Base-by-base conservation (phyloP, 2,888 invertebrate species). In the Tinea pellionella region DNA sequence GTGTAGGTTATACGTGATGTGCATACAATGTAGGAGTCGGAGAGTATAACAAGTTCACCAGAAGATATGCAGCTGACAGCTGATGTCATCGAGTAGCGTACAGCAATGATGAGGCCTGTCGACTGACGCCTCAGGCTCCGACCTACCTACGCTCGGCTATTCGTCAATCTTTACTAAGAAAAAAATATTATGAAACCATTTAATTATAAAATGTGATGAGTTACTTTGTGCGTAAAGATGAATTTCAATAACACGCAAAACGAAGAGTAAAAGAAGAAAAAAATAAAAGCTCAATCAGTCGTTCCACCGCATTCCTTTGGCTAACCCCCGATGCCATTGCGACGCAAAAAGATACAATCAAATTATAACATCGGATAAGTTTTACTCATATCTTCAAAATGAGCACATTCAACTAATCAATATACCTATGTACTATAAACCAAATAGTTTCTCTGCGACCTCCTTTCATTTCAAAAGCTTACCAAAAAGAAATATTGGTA, bases 1-100 rank as follows among this genome's bases (percentile, higher is more conserved):
- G 47, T 47, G 47, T 47, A 47, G 47, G 47, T 47, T 15, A 47
- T 9, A 16, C 9, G 8, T 13, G 16, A 68, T 67, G 68, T 72
- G 69, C 68, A 68, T 65, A 68, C 64, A 57, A 57, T 9, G 16
- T 30, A 32, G 32, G 16, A 29, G 32, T 15, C 13, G 57, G 6
- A 13, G 9, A 6, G 30, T 57, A 15, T 24, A 53, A 53, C 24
- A 24, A 53, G 53, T 53, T 24, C 1, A 47, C 53, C 53, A 24
- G 24, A 53, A 57, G 32, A 57, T 24, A 57, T 57, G 57, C 13
- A 57, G 57, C 29, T 57, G 57, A 57, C 57, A 57, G 57, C 32
- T 57, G 32, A 57, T 32, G 57, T 57, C 57, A 57, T 32, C 57
- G 32, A 15, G 32, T 19, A 55, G 24, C 29, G 19, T 19, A 19